A percentile compares a stretch with the other conserved stretches of the same genome.
Evolutionary conservation across 2,888 invertebrate genomes (phyloP).

Genomic region (Osedax frankpressi): DNA sequence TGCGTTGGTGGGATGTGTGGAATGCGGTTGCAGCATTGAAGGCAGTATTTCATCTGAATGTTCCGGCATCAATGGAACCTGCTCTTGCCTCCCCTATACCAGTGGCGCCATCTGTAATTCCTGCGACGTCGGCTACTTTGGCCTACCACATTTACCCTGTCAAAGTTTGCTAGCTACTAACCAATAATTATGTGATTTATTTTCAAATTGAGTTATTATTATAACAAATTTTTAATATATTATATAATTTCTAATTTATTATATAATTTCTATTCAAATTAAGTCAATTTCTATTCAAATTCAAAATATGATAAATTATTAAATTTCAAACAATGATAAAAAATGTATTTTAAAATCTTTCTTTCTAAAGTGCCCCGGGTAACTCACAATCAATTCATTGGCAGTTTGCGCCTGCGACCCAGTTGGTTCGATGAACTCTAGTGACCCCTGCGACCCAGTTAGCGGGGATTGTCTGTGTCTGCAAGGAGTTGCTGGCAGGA

Average conservation of each 20-base stretch:
- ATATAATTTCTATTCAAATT: no score
- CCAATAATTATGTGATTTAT: no score
- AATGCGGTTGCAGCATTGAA: slow-evolving; percentile 29
- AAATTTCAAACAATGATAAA: no score
- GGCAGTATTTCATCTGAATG: slow-evolving; percentile 32
- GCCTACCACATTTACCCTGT: slow-evolving; percentile 31
- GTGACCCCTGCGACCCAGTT: slow-evolving; percentile 31
- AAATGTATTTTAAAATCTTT: no score
- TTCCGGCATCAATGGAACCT: slow-evolving; percentile 27
- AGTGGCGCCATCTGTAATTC: slow-evolving; percentile 28
- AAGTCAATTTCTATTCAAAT: no score
- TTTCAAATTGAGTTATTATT: no score
- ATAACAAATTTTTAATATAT: no score
- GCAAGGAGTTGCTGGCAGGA: slow-evolving; percentile 34
- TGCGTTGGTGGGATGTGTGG: slow-evolving; percentile 28
- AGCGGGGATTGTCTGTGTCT: slow-evolving; percentile 35
- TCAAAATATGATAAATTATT: no score
- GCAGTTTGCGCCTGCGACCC: slow-evolving; percentile 55
- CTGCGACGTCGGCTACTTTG: slow-evolving; percentile 29
- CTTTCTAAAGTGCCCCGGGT: no score
- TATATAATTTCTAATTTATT: no score
- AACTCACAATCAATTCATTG: slow-evolving; percentile 1
- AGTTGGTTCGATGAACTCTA: slow-evolving; percentile 46
- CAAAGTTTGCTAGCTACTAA: no score
- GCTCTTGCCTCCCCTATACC: slow-evolving; percentile 27